A percentile compares a stretch with the other conserved stretches of the same genome.
Conservation (phyloP, 2,113 vertebrate species). For the Meriones unguiculatus region DNA sequence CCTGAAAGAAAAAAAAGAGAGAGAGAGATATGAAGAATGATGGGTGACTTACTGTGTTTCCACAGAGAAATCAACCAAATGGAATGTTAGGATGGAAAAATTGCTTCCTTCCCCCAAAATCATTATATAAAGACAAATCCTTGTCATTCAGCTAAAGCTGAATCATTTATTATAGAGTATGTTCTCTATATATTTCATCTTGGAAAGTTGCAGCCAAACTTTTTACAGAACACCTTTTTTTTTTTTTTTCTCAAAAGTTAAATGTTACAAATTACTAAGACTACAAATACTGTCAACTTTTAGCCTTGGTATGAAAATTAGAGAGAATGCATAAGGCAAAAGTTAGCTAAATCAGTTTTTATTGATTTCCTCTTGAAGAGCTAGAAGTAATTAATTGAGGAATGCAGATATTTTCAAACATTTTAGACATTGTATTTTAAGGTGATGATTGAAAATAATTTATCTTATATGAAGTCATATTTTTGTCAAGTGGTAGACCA, state of each 20-base stretch:
- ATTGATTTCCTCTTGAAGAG: constrained; percentile 34
- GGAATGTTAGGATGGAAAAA: background rate
- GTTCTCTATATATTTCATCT: background rate
- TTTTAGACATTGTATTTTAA: constrained; percentile 41
- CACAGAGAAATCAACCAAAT: background rate
- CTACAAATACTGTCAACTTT: background rate
- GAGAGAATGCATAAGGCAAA: background rate
- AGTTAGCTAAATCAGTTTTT: background rate
- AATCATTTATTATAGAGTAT: background rate
- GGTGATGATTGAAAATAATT: background rate
- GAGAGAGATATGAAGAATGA: background rate
- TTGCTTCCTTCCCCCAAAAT: background rate
- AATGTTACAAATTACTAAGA: constrained; percentile 30
- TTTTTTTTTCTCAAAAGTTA: background rate
- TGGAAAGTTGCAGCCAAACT: background rate
- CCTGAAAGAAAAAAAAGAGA: background rate
- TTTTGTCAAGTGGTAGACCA: background rate
- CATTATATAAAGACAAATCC: background rate
- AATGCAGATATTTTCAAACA: background rate
- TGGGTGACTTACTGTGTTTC: background rate
- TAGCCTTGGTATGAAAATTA: constrained; percentile 6
- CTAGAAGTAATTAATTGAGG: constrained; percentile 48
- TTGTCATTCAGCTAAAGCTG: background rate
- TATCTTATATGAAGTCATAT: background rate
- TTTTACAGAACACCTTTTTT: background rate